These are phyloP conservation scores for Ceyx cyanopectus DNA, from an alignment of 2,113 vertebrate species.

Conservation along the genomic window DNA sequence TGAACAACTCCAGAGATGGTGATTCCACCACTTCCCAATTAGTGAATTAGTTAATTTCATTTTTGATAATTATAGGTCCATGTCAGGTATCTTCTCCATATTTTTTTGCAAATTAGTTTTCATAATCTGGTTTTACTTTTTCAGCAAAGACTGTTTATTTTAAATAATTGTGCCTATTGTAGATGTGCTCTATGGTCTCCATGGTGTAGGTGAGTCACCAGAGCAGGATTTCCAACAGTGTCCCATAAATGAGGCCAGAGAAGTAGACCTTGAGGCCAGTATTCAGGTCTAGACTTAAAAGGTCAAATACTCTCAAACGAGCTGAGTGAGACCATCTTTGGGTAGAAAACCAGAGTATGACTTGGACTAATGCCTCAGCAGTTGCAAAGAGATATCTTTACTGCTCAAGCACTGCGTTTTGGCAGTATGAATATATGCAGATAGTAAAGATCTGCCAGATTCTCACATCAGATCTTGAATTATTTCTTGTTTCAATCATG, in stretches of 20 bases:
- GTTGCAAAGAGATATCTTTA: background rate
- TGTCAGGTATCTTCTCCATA: background rate
- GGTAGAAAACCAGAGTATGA: background rate
- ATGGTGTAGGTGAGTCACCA: background rate
- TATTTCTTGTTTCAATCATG: background rate
- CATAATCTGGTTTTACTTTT: background rate
- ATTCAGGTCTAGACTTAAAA: background rate
- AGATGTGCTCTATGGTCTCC: background rate
- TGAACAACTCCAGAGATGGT: no score
- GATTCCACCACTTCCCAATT: no score
- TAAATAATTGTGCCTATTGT: background rate
- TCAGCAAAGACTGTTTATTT: background rate
- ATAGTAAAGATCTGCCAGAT: background rate
- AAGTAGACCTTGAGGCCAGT: background rate
- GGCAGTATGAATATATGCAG: background rate
- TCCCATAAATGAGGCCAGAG: background rate
- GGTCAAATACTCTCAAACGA: background rate
- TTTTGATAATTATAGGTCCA: background rate
- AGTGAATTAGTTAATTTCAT: background rate
- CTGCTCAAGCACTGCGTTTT: conserved; percentile 2
- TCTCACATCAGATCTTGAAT: background rate
- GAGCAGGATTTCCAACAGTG: background rate
- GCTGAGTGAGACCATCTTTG: background rate
- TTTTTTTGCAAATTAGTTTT: background rate
- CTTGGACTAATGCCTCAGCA: background rate